These are phyloP conservation scores for Ypsolopha scabrella DNA, from an alignment of 2,888 invertebrate genomes.

Conservation along the genomic window DNA sequence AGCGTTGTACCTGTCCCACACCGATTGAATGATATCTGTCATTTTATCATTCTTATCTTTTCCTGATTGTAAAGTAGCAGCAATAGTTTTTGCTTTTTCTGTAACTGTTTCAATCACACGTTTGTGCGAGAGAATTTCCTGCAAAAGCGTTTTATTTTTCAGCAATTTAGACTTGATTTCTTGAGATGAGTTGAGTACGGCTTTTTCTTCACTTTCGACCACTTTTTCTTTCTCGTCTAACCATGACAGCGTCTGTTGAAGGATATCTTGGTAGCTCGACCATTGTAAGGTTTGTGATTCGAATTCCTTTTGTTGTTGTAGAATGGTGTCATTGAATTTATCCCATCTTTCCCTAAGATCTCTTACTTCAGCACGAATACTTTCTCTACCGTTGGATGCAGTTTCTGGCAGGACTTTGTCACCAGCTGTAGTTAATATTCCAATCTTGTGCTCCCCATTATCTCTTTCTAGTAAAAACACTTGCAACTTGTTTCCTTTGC, in stretches of 20 bases:
- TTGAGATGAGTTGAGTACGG: conserved; percentile 82
- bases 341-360: conserved; percentile 90
- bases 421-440: conserved; percentile 79
- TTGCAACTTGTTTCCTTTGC: conserved; percentile 77
- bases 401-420: conserved; percentile 95
- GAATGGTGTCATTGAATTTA: conserved; percentile 83
- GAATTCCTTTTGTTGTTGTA: conserved; percentile 86
- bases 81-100: conserved; percentile 84
- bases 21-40: conserved; percentile 76
- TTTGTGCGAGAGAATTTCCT: conserved; percentile 92
- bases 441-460: conserved; percentile 84
- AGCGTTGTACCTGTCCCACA: conserved; percentile 81
- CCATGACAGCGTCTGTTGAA: conserved; percentile 88
- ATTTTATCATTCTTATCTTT: conserved; percentile 73
- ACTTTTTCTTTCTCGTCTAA: conserved; percentile 86
- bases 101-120: conserved; percentile 90
- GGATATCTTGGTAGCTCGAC: conserved; percentile 86
- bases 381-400: conserved; percentile 90
- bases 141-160: conserved; percentile 87
- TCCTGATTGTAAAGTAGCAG: conserved; percentile 67
- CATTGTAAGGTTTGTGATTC: conserved; percentile 87
- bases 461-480: conserved; percentile 83
- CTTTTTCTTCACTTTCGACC: conserved; percentile 77
- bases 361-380: conserved; percentile 86
- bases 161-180: conserved; percentile 87